Conservation (phyloP, 2,888 invertebrate genomes). For the Erebia palarica region DNA sequence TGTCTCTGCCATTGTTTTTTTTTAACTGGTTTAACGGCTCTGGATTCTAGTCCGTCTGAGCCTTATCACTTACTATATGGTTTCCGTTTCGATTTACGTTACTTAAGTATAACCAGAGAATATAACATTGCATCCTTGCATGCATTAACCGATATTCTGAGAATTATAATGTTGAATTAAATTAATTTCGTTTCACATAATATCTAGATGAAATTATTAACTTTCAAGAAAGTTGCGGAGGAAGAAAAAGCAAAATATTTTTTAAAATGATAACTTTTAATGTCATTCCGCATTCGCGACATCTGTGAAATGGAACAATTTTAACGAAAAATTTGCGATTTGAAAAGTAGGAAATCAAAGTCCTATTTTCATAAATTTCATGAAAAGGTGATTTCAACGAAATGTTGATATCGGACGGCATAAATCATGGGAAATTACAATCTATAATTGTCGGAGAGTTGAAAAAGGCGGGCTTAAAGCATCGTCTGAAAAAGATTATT, state of each 20-base stretch:
- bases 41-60: too few species aligned
- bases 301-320: neutral
- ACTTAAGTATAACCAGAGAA: neutral
- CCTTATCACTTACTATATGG: neutral
- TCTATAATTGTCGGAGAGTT: constrained; percentile 85
- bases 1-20: too few species aligned
- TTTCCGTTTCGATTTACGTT: neutral
- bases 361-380: neutral
- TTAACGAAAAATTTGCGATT: constrained; percentile 20
- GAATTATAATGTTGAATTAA: too few species aligned
- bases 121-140: too few species aligned
- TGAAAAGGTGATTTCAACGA: constrained; percentile 49
- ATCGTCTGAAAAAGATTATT: constrained; percentile 85
- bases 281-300: neutral
- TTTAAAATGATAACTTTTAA: too few species aligned
- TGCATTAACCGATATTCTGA: too few species aligned
- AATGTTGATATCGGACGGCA: constrained; percentile 79
- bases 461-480: constrained; percentile 87
- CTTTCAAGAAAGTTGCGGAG: neutral
- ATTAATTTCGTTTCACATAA: too few species aligned
- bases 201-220: too few species aligned
- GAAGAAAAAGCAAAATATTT: neutral
- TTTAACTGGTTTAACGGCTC: too few species aligned
- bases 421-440: constrained; percentile 76
- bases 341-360: constrained; percentile 1